Conservation (phyloP, 2,797 vertebrate species). For the Arrhamphus sclerolepis region DNA sequence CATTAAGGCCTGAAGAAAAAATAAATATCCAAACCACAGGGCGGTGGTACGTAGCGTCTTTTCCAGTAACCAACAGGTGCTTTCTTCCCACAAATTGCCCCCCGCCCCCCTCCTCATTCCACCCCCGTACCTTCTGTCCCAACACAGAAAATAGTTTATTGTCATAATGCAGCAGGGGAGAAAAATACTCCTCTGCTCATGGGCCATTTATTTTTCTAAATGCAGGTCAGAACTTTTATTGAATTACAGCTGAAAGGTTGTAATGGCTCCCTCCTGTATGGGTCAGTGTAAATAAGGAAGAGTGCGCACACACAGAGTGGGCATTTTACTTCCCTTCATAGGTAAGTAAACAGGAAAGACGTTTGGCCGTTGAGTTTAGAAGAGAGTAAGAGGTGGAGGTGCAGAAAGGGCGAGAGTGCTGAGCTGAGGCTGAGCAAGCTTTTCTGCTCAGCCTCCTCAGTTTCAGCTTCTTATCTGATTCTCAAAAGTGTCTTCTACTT, state of each 20-base stretch:
- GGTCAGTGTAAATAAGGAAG: slow-evolving; percentile 79
- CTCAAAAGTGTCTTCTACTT: slow-evolving; percentile 47
- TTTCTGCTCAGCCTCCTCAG: too few species aligned
- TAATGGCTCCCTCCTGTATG: slow-evolving; percentile 76
- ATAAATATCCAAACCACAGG: slow-evolving; percentile 79
- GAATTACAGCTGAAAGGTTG: slow-evolving; percentile 78
- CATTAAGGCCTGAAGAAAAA: slow-evolving; percentile 72
- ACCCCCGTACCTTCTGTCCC: slow-evolving; percentile 39
- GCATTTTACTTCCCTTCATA: slow-evolving; percentile 76
- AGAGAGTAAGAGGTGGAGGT: slow-evolving; percentile 43
- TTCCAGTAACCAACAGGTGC: slow-evolving; percentile 79
- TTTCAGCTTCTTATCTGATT: slow-evolving; percentile 46
- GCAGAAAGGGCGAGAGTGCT: slow-evolving; percentile 6
- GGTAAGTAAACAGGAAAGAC: slow-evolving; percentile 81
- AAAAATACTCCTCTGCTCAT: slow-evolving; percentile 74
- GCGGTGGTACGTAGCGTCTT: slow-evolving; percentile 61
- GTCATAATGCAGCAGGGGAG: slow-evolving; percentile 70
- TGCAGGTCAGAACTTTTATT: slow-evolving; percentile 77
- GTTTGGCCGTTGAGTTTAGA: slow-evolving; percentile 59
- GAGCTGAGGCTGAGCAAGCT: slow-evolving; percentile 17
- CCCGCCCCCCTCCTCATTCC: not conserved
- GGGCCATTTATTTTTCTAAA: slow-evolving; percentile 80
- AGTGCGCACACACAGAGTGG: slow-evolving; percentile 73
- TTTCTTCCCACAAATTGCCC: slow-evolving; percentile 54
- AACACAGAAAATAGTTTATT: slow-evolving; percentile 74